Evolutionary conservation across 2,113 vertebrate genomes (phyloP).

Genomic region (Psephotus haematonotus): DNA sequence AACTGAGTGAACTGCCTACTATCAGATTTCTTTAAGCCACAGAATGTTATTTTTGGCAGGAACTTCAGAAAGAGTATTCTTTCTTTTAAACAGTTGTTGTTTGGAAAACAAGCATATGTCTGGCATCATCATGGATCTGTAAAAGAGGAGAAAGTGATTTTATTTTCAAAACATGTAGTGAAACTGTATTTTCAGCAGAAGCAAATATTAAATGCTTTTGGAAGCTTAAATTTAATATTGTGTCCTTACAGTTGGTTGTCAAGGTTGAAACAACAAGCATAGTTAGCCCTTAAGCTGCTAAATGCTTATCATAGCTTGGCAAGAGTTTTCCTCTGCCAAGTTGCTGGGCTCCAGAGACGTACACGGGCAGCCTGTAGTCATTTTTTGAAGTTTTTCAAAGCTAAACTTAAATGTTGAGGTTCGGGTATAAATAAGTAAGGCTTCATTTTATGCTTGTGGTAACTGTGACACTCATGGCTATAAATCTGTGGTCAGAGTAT

Average conservation of each 20-base stretch:
- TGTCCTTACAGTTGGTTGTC: neutral
- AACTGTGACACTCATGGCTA: neutral
- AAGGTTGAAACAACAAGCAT: neutral
- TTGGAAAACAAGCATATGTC: conserved; percentile 78
- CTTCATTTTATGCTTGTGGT: neutral
- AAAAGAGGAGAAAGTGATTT: conserved; percentile 51
- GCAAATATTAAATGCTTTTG: conserved; percentile 37
- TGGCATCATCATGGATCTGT: conserved; percentile 50
- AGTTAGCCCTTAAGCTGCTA: neutral
- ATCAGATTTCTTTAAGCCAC: conserved; percentile 50
- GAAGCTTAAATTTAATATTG: conserved; percentile 14
- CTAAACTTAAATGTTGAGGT: neutral
- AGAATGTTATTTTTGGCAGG: conserved; percentile 72
- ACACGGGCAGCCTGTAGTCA: neutral
- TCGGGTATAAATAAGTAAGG: neutral
- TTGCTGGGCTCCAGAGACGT: neutral
- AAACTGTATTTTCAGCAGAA: conserved; percentile 45
- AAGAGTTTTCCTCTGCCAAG: neutral
- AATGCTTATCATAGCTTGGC: neutral
- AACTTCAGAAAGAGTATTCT: conserved; percentile 65
- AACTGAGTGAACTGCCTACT: conserved; percentile 5
- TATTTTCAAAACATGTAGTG: conserved; percentile 56
- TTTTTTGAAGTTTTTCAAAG: neutral
- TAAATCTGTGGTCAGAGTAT: neutral
- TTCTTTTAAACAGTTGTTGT: conserved; percentile 73